Conservation (phyloP, 1,140 invertebrate genomes). For the Lethocerus indicus region DNA sequence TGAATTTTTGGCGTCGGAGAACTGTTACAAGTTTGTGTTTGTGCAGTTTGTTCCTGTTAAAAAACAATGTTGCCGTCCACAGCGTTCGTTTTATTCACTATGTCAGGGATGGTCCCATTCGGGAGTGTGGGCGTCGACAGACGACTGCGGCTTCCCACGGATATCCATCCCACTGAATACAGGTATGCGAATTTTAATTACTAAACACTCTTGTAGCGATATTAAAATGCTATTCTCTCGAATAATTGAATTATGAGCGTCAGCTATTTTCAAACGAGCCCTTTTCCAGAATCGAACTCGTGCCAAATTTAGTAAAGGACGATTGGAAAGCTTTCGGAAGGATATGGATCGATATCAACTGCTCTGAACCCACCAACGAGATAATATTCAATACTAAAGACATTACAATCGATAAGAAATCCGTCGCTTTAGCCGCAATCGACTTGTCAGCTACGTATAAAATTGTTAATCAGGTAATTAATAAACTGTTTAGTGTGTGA, state of each 20-base stretch:
- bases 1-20: too few relatives aligned
- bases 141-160: neutral
- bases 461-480: neutral
- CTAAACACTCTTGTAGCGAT: neutral
- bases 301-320: neutral
- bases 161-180: neutral
- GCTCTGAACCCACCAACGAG: neutral
- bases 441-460: neutral
- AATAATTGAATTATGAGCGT: neutral
- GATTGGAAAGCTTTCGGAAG: neutral
- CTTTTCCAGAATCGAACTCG: neutral
- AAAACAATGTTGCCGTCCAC: too few relatives aligned
- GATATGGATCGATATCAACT: neutral
- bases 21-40: too few relatives aligned
- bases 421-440: neutral
- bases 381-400: neutral
- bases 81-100: too few relatives aligned
- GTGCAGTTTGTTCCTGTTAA: too few relatives aligned
- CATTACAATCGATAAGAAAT: neutral
- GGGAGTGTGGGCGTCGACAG: neutral
- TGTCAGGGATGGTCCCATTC: neutral
- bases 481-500: neutral
- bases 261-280: neutral
- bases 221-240: neutral
- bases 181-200: too few relatives aligned